Evolutionary conservation across 2,888 invertebrate species (phyloP).

Genomic region (Philopedon plagiatum): DNA sequence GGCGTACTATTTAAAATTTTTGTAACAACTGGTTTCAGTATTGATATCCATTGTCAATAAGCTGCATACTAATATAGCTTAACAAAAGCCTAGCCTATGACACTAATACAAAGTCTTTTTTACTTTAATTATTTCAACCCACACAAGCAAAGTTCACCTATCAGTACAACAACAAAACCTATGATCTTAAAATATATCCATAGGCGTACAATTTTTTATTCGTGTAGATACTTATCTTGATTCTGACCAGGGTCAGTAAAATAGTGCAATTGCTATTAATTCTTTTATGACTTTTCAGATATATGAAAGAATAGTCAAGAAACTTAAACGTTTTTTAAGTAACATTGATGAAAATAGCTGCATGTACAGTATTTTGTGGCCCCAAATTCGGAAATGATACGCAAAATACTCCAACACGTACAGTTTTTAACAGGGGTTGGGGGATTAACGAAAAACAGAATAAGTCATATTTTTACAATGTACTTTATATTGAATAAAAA

Average conservation of each 20-base stretch:
- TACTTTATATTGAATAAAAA: too few species aligned
- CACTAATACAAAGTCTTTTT: conserved; percentile 27
- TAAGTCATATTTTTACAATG: too few species aligned
- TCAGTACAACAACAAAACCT: conserved; percentile 30
- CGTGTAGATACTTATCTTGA: not conserved
- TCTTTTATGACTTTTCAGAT: too few species aligned
- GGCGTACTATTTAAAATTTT: not conserved
- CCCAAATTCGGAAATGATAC: too few species aligned
- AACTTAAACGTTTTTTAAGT: too few species aligned
- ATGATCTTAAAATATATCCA: conserved; percentile 25
- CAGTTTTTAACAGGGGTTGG: too few species aligned
- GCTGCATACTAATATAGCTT: conserved; percentile 25
- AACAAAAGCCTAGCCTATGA: conserved; percentile 39
- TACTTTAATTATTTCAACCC: conserved; percentile 44
- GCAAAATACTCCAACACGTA: too few species aligned
- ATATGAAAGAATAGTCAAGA: too few species aligned
- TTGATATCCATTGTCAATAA: conserved; percentile 26
- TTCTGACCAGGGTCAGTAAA: not conserved
- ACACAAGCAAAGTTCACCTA: conserved; percentile 41
- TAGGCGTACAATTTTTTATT: conserved; percentile 22
- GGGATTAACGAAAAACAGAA: too few species aligned
- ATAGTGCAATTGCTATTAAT: too few species aligned
- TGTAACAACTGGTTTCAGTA: not conserved
- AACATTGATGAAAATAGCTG: too few species aligned
- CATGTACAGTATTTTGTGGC: too few species aligned